phyloP scores from a whole-genome alignment of 1,140 invertebrate species.

The Aricia agestis region DNA sequence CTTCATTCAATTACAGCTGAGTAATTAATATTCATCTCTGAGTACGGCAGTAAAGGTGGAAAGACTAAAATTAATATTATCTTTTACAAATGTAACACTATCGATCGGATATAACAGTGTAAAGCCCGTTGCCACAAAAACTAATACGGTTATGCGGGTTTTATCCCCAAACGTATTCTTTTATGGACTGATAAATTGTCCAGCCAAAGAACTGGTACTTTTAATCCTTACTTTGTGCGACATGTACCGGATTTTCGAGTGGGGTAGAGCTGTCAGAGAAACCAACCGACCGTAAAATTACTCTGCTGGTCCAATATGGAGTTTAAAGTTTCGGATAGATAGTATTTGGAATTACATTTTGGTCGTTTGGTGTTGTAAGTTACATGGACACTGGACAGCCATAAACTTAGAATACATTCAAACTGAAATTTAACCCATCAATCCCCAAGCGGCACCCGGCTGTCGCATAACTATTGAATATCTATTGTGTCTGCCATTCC shows the following conservation, averaged over 20 bases:
- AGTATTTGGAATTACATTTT: neutral
- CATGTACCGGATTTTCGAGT: neutral
- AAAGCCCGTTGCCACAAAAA: neutral
- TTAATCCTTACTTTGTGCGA: constrained; percentile 12
- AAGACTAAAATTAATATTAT: too few relatives aligned
- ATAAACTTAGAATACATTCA: neutral
- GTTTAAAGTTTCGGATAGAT: constrained; percentile 8
- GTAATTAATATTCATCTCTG: too few relatives aligned
- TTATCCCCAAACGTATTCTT: constrained; percentile 13
- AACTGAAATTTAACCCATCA: too few relatives aligned
- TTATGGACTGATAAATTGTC: constrained; percentile 16
- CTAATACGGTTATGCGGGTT: constrained; percentile 5
- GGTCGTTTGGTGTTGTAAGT: neutral
- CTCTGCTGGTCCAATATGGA: constrained; percentile 7
- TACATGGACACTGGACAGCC: neutral
- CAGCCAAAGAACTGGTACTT: constrained; percentile 10
- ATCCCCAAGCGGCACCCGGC: too few relatives aligned
- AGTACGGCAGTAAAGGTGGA: too few relatives aligned
- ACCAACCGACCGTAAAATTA: constrained; percentile 12
- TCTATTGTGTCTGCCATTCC: too few relatives aligned
- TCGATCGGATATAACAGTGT: neutral
- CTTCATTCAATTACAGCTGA: too few relatives aligned
- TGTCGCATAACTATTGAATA: too few relatives aligned
- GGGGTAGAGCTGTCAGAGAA: neutral
- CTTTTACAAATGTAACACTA: too few relatives aligned